Evolutionary conservation across 2,888 invertebrate species (phyloP).

Genomic region (Cacoxenus indagator): DNA sequence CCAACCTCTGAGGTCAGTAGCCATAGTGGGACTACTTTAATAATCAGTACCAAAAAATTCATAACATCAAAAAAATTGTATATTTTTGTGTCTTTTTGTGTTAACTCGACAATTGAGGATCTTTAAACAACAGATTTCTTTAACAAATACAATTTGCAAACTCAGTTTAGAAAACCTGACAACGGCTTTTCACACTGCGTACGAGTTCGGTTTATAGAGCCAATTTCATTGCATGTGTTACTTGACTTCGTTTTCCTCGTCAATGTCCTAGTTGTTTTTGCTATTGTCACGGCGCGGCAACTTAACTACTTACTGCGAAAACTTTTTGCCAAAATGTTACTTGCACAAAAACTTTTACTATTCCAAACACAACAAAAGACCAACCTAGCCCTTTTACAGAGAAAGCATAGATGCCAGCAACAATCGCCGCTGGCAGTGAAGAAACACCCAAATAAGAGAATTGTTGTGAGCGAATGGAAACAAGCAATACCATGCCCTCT

Average conservation of each 20-base stretch:
- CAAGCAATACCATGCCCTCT: neutral
- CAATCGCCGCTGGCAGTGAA: neutral
- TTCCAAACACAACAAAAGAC: neutral
- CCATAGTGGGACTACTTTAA: no score
- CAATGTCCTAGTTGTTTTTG: neutral
- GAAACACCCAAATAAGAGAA: neutral
- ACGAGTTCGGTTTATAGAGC: neutral
- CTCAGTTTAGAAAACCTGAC: neutral
- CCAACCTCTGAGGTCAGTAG: no score
- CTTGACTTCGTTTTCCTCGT: neutral
- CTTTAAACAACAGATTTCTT: neutral
- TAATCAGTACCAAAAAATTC: no score
- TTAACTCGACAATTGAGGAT: neutral
- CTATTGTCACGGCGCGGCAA: slow-evolving; percentile 19
- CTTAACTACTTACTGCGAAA: slow-evolving; percentile 40
- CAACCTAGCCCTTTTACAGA: neutral
- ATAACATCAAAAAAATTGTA: neutral
- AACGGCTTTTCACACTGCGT: neutral
- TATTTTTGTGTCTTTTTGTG: neutral
- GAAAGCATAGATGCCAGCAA: neutral
- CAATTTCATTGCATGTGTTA: slow-evolving; percentile 30
- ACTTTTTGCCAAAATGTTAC: slow-evolving; percentile 33
- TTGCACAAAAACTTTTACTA: slow-evolving; percentile 21
- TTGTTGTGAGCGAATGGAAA: slow-evolving; percentile 24
- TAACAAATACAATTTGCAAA: slow-evolving; percentile 4